These are phyloP conservation scores for Aix galericulata DNA, from an alignment of 2,113 vertebrate species.

Conservation along the genomic window DNA sequence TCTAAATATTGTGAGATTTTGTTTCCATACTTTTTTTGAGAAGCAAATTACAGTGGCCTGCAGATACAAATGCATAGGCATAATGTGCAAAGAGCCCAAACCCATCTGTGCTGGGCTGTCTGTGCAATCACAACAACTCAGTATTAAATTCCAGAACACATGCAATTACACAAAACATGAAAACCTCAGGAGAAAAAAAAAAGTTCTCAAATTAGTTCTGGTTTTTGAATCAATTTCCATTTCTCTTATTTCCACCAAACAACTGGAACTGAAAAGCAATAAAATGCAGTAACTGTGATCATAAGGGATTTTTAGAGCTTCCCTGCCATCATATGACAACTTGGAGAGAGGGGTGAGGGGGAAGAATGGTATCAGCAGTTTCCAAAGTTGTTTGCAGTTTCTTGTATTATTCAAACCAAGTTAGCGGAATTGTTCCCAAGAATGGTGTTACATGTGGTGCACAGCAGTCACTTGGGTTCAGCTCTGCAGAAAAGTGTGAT, in stretches of 20 bases:
- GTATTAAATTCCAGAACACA: slow-evolving; percentile 18
- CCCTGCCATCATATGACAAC: neutral
- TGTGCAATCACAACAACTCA: neutral
- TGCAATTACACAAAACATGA: neutral
- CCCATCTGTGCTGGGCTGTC: neutral
- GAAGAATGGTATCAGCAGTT: neutral
- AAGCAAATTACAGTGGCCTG: neutral
- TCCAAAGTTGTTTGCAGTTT: neutral
- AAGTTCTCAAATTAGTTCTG: slow-evolving; percentile 42
- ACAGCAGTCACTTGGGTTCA: neutral
- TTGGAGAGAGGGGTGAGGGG: neutral
- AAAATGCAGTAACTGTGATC: neutral
- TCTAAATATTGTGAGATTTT: neutral
- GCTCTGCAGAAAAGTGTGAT: neutral
- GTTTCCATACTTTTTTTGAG: neutral
- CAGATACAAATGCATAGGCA: neutral
- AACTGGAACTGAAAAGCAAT: slow-evolving; percentile 24
- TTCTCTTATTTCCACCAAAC: slow-evolving; percentile 35
- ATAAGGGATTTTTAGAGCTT: neutral
- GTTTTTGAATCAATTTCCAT: slow-evolving; percentile 26
- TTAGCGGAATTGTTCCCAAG: neutral
- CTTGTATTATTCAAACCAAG: neutral
- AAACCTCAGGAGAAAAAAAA: slow-evolving; percentile 1
- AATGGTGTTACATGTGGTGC: rapidly evolving
- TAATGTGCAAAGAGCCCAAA: neutral